Evolutionary conservation across 2,113 vertebrate species (phyloP).

Genomic region (Plecotus auritus): DNA sequence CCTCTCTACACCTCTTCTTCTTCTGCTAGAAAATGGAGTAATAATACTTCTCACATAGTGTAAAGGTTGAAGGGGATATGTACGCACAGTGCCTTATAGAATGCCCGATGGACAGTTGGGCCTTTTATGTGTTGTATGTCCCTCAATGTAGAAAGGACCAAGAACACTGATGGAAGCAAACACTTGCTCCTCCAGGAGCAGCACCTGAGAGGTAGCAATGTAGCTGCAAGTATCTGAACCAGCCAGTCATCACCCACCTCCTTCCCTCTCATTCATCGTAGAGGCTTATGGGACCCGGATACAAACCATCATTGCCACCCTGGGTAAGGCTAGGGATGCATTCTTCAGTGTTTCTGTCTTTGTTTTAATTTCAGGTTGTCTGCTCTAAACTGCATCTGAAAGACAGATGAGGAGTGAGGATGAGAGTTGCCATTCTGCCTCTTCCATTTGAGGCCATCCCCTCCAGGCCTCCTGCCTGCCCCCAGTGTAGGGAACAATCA

Average conservation of each 20-base stretch:
- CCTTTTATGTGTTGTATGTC: neutral
- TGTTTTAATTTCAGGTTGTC: neutral
- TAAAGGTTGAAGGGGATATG: neutral
- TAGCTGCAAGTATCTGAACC: neutral
- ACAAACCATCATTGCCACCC: neutral
- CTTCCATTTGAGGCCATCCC: neutral
- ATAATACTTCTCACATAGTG: neutral
- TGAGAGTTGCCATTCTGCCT: neutral
- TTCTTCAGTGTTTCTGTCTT: neutral
- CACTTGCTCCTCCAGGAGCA: neutral
- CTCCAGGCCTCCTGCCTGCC: constrained; percentile 11
- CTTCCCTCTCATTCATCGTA: neutral
- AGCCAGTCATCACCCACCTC: neutral
- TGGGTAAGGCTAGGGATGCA: neutral
- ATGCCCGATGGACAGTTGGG: no score
- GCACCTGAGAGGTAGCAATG: neutral
- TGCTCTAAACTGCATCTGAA: neutral
- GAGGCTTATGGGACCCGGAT: neutral
- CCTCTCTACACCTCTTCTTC: neutral
- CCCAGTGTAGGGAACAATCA: constrained; percentile 31
- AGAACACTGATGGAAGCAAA: neutral
- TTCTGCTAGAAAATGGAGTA: neutral
- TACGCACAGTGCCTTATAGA: neutral
- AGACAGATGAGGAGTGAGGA: neutral
- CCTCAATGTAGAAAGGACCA: neutral